Conservation (phyloP, 2,888 invertebrate species). For the Ditula angustiorana region DNA sequence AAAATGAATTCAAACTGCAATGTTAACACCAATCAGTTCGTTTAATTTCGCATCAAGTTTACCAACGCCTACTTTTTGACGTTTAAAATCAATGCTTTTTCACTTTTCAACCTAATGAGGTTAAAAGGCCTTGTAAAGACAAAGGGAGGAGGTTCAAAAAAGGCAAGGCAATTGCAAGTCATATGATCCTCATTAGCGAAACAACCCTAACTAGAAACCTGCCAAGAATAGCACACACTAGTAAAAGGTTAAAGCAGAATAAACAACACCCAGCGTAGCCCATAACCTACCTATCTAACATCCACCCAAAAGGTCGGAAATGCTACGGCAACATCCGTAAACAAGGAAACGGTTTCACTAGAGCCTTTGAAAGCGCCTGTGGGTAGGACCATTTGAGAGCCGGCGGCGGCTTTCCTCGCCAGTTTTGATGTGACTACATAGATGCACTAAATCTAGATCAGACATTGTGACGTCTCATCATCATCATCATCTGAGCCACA, state of each 20-base stretch:
- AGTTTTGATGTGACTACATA: slow-evolving; percentile 11
- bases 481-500: too few relatives aligned
- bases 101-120: too few relatives aligned
- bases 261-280: not conserved
- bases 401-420: slow-evolving; percentile 16
- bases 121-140: too few relatives aligned
- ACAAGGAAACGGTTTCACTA: slow-evolving; percentile 24
- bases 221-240: not conserved
- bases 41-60: too few relatives aligned
- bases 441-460: not conserved
- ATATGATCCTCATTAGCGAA: not conserved
- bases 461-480: not conserved
- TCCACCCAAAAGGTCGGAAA: slow-evolving; percentile 26
- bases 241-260: not conserved
- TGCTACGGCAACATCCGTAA: slow-evolving; percentile 18
- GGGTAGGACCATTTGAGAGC: slow-evolving; percentile 19
- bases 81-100: too few relatives aligned
- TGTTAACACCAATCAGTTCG: too few relatives aligned
- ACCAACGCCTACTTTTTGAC: too few relatives aligned
- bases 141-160: too few relatives aligned
- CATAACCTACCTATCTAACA: slow-evolving; percentile 4
- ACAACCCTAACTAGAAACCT: not conserved
- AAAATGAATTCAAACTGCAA: too few relatives aligned
- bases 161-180: too few relatives aligned
- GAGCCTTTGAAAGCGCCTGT: slow-evolving; percentile 29